Evolutionary conservation across 2,113 vertebrate species (phyloP), one percentile per base, ranked within the genome.

Genomic region (Hydrochoerus hydrochaeris): DNA sequence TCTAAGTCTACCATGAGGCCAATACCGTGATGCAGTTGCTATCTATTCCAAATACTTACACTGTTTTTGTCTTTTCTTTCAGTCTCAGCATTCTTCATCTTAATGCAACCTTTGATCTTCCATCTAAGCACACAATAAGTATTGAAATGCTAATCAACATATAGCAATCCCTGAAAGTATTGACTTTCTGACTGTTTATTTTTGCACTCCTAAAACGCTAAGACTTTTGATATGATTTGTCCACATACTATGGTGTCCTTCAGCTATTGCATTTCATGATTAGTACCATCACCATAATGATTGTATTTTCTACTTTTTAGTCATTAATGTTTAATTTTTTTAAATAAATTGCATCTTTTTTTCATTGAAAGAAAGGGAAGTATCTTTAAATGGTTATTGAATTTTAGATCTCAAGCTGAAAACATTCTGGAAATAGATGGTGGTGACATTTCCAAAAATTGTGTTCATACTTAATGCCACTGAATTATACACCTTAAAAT

Each of bases 41-140:
- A 69, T 73, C 38, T 90, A 60, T 71, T 88, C 49, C 78, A 82
- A 93, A 30, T 62, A n/a, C 11, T 16, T 65, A 52, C 3, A 54
- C 71, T 54, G 22, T 49, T 95, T 91, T 62, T 90, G 22, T 52
- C 20, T 5, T 67, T 22, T 38, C 69, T 63, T 84, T 88, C 41
- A 85, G 44, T 83, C 4, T 90, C 63, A 67, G 35, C 2, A 62
- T 86, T 92, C 5, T 65, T 65, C 54, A 14, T 85, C 2, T 77
- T 90, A 81, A 94, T 41, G 62, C 4, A 90, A 20, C 24, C 14
- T 88, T 94, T 82, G 30, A 57, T 82, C 81, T 88, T 90, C n/a
- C 63, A 57, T 60, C 44, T 94, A 94, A 92, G 38, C 54, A 65
- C 46, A 81, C 10, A 71, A 73, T 82, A 26, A 63, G 65, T 24